phyloP scores from a whole-genome alignment of 1,140 invertebrate genomes.

The Heliconius melpomene region DNA sequence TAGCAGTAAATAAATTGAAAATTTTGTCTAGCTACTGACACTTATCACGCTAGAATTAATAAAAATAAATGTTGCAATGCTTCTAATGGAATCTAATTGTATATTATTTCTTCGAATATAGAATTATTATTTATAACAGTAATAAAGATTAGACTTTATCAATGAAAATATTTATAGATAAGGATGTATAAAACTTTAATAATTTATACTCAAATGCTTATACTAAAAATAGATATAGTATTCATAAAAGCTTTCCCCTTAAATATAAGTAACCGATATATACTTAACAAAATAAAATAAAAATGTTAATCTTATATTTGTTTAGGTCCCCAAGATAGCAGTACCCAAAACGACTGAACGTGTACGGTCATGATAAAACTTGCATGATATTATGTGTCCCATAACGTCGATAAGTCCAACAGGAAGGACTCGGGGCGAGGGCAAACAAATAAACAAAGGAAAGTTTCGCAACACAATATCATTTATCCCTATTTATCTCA shows the following conservation, averaged over 20 bases:
- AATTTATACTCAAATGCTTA: too few relatives aligned
- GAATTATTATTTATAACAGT: background rate
- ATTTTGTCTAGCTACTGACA: too few relatives aligned
- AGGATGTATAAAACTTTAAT: background rate
- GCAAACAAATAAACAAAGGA: slow-evolving; percentile 17
- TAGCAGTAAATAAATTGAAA: too few relatives aligned
- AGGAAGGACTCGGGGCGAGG: slow-evolving; percentile 22
- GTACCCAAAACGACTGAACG: slow-evolving; percentile 31
- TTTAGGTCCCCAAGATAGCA: slow-evolving; percentile 26
- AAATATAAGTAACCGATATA: background rate
- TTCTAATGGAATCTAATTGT: too few relatives aligned
- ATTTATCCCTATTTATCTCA: background rate
- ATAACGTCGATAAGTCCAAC: slow-evolving; percentile 30
- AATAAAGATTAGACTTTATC: background rate
- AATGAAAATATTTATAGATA: background rate
- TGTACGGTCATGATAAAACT: slow-evolving; percentile 38
- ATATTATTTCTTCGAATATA: background rate
- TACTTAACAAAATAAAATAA: background rate
- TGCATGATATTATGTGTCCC: slow-evolving; percentile 36
- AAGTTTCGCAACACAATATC: background rate
- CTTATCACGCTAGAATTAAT: too few relatives aligned
- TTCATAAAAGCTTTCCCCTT: too few relatives aligned
- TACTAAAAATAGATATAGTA: too few relatives aligned
- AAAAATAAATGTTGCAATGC: too few relatives aligned
- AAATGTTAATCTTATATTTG: slow-evolving; percentile 28